Evolutionary conservation across 2,888 invertebrate species (phyloP).

Genomic region (Masnerella sp.): DNA sequence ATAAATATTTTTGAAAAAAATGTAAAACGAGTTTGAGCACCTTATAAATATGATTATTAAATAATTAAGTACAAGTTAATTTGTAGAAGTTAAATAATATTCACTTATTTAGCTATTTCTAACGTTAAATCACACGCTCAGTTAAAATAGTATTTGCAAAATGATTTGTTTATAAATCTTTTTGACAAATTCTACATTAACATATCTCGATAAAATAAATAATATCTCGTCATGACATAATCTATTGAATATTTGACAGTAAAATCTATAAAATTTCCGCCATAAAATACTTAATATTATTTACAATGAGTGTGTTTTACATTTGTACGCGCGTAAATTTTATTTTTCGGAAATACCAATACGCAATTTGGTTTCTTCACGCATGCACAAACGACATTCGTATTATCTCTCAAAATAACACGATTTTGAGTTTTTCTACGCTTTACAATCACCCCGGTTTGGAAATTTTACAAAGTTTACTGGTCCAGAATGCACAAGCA

Average conservation of each 20-base stretch:
- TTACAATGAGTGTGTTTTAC: constrained; percentile 4
- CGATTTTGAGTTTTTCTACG: no score
- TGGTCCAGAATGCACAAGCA: constrained; percentile 4
- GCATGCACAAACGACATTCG: constrained; percentile 1
- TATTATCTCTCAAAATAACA: background rate
- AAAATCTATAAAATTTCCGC: constrained; percentile 23
- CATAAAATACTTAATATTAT: background rate
- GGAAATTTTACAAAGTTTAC: constrained; percentile 24
- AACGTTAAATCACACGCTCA: background rate
- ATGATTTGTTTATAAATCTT: no score
- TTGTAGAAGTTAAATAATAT: no score
- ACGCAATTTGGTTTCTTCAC: background rate
- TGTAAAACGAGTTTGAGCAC: background rate
- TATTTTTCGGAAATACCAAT: background rate
- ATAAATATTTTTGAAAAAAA: background rate
- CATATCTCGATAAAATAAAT: no score
- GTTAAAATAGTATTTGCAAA: constrained; percentile 8
- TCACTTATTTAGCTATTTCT: no score
- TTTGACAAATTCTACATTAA: no score
- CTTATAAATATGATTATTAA: background rate
- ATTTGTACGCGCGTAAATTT: constrained; percentile 14
- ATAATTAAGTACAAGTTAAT: no score
- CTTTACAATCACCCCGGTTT: background rate
- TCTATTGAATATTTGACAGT: background rate
- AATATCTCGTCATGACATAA: no score